Evolutionary conservation across 2,113 vertebrate genomes (phyloP), one percentile per base, ranked within the genome.

Genomic region (Lutjanus erythropterus): DNA sequence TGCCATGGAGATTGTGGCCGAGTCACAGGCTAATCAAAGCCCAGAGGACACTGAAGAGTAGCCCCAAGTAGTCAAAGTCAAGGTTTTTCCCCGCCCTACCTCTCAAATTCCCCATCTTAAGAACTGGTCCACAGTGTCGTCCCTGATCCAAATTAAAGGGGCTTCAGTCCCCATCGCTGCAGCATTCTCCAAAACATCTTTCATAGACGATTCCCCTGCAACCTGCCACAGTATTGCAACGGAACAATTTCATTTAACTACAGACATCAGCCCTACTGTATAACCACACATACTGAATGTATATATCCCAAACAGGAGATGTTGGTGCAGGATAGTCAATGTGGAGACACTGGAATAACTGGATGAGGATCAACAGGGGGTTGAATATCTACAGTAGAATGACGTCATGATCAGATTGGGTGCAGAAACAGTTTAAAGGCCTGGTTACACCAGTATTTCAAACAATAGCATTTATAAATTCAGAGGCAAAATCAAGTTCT

Each of bases 221-320:
- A 50, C 64, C 81, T 78, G 55, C 67, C 42, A 9, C 64, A 58
- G 73, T 77, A 72, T 78, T 81, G 82, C 79, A 39, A 61, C 27
- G 35, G 72, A 82, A 71, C 39, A 15, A 60, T 25, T 23, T 80
- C 66, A 31, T 62, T 25, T 11, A 31, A 62, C 33, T 15, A 27
- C 59, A 60, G 49, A 49, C 64, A 66, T 80, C 58, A 21, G 50
- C 71, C 64, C 75, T 67, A 66, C 79, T 79, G 71, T 77, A 80
- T 37, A 73, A 83, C 87, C 83, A 85, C 79, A 79, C 80, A 56
- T 65, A 56, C 78, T 92, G 93, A 94, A 94, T 93, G 91, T 93
- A 94, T 58, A 75, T 64, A 78, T 42, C 27, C 33, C 37, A 76
- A 33, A 61, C 61, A 70, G 73, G 58, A 44, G 58, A 39, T n/a